phyloP scores from a whole-genome alignment of 2,113 vertebrate species.

The Philantomba maxwellii region DNA sequence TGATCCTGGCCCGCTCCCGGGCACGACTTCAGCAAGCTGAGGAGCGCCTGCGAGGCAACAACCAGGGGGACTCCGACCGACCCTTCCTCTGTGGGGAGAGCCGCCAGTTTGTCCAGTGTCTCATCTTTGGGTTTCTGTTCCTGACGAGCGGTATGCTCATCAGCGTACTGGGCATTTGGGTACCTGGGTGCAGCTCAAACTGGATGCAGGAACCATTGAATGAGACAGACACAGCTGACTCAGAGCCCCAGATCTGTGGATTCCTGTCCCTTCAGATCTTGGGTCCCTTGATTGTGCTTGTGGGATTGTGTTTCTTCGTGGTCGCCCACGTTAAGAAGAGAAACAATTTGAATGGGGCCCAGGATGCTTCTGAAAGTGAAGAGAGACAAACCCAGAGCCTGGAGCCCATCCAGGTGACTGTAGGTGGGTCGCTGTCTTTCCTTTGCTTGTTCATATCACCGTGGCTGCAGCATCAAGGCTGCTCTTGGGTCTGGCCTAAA shows the following conservation, averaged over 20 bases:
- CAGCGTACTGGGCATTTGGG: slow-evolving; percentile 83
- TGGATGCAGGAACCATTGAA: slow-evolving; percentile 69
- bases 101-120: slow-evolving; percentile 83
- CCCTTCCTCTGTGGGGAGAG: slow-evolving; percentile 79
- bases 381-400: slow-evolving; percentile 61
- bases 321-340: slow-evolving; percentile 84
- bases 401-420: slow-evolving; percentile 79
- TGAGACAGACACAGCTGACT: slow-evolving; percentile 47
- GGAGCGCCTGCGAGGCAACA: slow-evolving; percentile 61
- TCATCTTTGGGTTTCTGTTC: slow-evolving; percentile 84
- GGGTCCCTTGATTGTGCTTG: slow-evolving; percentile 83
- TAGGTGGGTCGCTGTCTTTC: slow-evolving; percentile 75
- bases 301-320: slow-evolving; percentile 84
- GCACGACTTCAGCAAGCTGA: slow-evolving; percentile 73
- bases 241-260: slow-evolving; percentile 75
- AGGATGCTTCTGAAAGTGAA: slow-evolving; percentile 72
- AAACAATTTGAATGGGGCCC: slow-evolving; percentile 65
- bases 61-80: slow-evolving; percentile 56
- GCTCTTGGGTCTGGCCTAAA: neutral
- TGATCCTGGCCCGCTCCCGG: slow-evolving; percentile 80
- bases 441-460: neutral
- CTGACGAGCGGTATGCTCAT: slow-evolving; percentile 83
- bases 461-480: neutral
- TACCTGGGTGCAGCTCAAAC: slow-evolving; percentile 77
- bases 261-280: slow-evolving; percentile 84